Conservation (phyloP, 2,888 invertebrate species). For the Pelosia muscerda region DNA sequence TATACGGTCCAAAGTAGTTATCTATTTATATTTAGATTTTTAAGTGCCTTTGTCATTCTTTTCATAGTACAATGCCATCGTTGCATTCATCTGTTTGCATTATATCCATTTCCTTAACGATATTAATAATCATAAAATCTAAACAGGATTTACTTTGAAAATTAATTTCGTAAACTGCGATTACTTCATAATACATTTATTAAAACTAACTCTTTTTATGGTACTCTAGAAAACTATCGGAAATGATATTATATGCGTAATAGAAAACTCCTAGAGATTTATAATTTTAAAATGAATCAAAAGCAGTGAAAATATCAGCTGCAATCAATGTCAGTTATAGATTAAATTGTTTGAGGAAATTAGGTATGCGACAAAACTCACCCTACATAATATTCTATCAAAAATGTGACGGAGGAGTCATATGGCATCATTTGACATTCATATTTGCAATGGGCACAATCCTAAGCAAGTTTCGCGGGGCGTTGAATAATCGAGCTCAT, state of each 20-base stretch:
- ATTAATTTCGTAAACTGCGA: background rate
- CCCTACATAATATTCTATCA: constrained; percentile 5
- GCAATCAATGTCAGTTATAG: constrained; percentile 4
- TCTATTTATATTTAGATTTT: background rate
- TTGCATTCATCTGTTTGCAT: too few relatives aligned
- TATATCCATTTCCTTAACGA: too few relatives aligned
- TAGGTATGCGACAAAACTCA: constrained; percentile 2
- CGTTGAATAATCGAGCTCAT: constrained; percentile 84
- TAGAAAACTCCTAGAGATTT: background rate
- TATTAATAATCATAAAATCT: background rate
- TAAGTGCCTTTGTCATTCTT: background rate
- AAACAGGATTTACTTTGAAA: background rate
- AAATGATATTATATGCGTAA: background rate
- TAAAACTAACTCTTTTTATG: too few relatives aligned
- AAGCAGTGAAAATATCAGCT: background rate
- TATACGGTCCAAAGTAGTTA: too few relatives aligned
- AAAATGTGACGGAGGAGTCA: constrained; percentile 48
- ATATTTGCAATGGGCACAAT: constrained; percentile 67
- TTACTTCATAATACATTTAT: background rate
- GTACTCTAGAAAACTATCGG: too few relatives aligned
- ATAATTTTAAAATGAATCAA: background rate
- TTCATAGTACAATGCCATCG: background rate
- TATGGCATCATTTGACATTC: constrained; percentile 73
- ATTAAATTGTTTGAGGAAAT: constrained; percentile 1
- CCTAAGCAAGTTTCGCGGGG: constrained; percentile 71